These are phyloP conservation scores for Thereva nobilitata DNA, from an alignment of 2,888 invertebrate species.

Conservation along the genomic window DNA sequence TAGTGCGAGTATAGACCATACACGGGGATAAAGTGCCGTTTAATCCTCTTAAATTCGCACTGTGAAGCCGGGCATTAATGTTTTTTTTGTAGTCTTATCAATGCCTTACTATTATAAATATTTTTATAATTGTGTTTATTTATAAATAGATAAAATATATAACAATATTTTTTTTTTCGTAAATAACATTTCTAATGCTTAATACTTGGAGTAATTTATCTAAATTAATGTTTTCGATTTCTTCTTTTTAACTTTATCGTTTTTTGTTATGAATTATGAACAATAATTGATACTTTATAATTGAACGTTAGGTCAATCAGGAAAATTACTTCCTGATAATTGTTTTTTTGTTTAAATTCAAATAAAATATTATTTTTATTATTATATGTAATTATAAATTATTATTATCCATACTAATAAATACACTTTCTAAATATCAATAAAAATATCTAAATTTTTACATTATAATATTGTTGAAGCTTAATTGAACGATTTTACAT, in stretches of 20 bases:
- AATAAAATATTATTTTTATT: slow-evolving; percentile 28
- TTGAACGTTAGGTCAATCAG: slow-evolving; percentile 43
- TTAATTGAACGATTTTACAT: slow-evolving; percentile 39
- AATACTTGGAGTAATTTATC: not conserved
- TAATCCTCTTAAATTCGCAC: too few species aligned
- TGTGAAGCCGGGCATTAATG: too few species aligned
- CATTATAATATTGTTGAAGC: slow-evolving; percentile 30
- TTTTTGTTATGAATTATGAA: slow-evolving; percentile 27
- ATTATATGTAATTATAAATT: slow-evolving; percentile 16
- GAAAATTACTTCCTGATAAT: slow-evolving; percentile 31
- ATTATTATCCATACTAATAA: not conserved
- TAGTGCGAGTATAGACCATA: too few species aligned
- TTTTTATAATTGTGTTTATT: too few species aligned
- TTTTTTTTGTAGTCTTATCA: too few species aligned
- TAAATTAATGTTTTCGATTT: slow-evolving; percentile 16
- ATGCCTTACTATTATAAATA: too few species aligned
- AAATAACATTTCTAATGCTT: too few species aligned
- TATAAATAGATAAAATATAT: too few species aligned
- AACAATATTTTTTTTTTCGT: too few species aligned
- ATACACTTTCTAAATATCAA: not conserved
- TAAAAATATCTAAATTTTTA: slow-evolving; percentile 7
- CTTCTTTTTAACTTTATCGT: slow-evolving; percentile 23
- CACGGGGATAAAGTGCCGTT: too few species aligned
- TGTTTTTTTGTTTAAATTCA: slow-evolving; percentile 40
- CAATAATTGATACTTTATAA: slow-evolving; percentile 42